These are phyloP conservation scores for Caerostris darwini DNA, from an alignment of 1,140 invertebrate species.

Conservation along the genomic window DNA sequence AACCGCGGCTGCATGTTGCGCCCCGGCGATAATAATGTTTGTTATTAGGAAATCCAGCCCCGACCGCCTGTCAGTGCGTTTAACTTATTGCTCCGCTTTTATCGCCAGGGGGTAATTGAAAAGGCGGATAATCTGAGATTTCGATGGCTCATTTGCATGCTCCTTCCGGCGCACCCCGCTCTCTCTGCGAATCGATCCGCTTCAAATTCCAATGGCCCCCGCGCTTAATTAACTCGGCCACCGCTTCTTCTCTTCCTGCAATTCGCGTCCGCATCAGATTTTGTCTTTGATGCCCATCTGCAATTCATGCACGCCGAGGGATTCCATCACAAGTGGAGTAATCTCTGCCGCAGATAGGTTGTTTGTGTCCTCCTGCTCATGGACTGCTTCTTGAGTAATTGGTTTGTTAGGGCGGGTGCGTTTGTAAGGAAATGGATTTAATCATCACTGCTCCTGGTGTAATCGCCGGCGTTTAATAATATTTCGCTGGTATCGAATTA, in stretches of 20 bases:
- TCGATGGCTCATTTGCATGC: slow-evolving; percentile 74
- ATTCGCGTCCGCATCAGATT: slow-evolving; percentile 4
- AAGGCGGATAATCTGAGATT: slow-evolving; percentile 77
- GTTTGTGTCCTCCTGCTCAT: background rate
- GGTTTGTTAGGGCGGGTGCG: background rate
- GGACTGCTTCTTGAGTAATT: background rate
- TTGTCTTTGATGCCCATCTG: slow-evolving; percentile 7
- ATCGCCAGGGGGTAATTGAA: slow-evolving; percentile 76
- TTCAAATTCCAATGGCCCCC: slow-evolving; percentile 59
- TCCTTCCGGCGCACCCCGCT: slow-evolving; percentile 6
- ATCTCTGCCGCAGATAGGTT: background rate
- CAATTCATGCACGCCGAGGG: slow-evolving; percentile 8
- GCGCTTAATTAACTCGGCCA: slow-evolving; percentile 66
- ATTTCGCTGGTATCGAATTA: background rate
- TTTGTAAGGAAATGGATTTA: background rate
- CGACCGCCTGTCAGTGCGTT: slow-evolving; percentile 30
- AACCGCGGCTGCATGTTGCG: background rate
- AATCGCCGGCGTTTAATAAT: too few species aligned
- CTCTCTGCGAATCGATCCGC: slow-evolving; percentile 17
- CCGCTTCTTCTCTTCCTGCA: background rate
- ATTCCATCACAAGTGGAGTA: background rate
- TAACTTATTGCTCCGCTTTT: slow-evolving; percentile 73
- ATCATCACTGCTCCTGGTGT: too few species aligned
- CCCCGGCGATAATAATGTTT: background rate
- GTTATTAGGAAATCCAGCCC: slow-evolving; percentile 54